A percentile compares a stretch with the other conserved stretches of the same genome.
phyloP scores from a whole-genome alignment of 1,140 invertebrate genomes.

The Drosophila sproati region DNA sequence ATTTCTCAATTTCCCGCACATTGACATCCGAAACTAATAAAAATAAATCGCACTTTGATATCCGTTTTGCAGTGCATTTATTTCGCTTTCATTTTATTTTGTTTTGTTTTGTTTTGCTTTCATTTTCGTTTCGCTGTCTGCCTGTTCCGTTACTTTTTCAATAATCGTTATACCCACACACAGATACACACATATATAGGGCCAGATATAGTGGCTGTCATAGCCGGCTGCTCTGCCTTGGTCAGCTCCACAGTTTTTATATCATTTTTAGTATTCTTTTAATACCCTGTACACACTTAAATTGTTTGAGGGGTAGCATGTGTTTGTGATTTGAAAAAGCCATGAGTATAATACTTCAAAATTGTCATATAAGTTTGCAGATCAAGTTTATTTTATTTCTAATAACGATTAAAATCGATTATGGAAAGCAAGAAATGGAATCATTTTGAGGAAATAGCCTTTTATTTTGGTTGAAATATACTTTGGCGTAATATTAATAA shows the following conservation, averaged over 20 bases:
- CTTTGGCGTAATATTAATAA: too few species aligned
- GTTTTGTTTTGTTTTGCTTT: conserved; percentile 34
- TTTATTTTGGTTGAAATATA: too few species aligned
- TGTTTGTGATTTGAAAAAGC: too few species aligned
- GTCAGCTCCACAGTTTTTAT: conserved; percentile 68
- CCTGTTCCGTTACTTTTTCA: conserved; percentile 18
- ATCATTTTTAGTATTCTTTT: conserved; percentile 67
- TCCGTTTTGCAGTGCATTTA: conserved; percentile 67
- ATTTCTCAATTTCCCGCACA: conserved; percentile 83
- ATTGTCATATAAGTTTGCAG: too few species aligned
- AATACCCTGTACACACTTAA: not conserved
- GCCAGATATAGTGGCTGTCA: conserved; percentile 56
- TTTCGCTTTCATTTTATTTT: conserved; percentile 49
- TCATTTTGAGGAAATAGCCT: too few species aligned
- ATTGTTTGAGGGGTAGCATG: too few species aligned
- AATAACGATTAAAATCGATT: not conserved
- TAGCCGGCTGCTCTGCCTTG: conserved; percentile 42
- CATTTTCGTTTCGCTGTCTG: conserved; percentile 33
- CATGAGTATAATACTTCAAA: too few species aligned
- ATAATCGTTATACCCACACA: conserved; percentile 29
- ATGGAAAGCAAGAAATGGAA: not conserved
- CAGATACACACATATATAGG: conserved; percentile 27
- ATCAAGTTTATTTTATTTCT: not conserved
- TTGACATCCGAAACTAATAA: conserved; percentile 83
- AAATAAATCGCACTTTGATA: conserved; percentile 84